phyloP scores from a whole-genome alignment of 1,140 invertebrate genomes.

The Drosophila sp. region DNA sequence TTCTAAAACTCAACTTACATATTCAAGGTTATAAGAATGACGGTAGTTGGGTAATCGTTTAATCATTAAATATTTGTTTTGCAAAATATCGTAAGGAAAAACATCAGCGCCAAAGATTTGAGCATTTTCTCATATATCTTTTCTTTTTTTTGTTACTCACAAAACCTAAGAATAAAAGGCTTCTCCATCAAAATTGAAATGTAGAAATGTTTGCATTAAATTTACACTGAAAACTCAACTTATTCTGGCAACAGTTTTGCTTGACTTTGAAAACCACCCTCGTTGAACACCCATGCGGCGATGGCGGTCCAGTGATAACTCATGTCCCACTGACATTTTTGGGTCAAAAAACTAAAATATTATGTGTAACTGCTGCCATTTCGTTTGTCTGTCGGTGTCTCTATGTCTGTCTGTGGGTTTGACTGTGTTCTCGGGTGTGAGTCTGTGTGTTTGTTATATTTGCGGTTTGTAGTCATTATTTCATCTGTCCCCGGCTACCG shows the following conservation, averaged over 20 bases:
- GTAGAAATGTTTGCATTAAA: background rate
- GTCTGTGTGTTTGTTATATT: conserved; percentile 49
- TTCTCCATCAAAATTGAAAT: background rate
- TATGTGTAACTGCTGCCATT: conserved; percentile 58
- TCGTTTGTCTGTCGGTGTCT: conserved; percentile 16
- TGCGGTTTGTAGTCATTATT: conserved; percentile 75
- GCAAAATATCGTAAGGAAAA: no score
- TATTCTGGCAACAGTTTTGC: background rate
- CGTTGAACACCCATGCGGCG: conserved; percentile 40
- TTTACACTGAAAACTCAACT: background rate
- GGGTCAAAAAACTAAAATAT: conserved; percentile 82
- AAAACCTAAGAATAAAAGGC: no score
- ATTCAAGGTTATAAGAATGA: no score
- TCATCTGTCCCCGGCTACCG: conserved; percentile 38
- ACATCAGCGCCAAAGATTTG: no score
- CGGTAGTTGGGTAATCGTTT: no score
- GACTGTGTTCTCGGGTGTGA: conserved; percentile 18
- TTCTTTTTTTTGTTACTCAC: no score
- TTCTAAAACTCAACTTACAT: no score
- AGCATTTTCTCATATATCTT: no score
- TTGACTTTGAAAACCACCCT: conserved; percentile 11
- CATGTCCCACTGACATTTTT: conserved; percentile 81
- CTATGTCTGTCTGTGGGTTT: conserved; percentile 4
- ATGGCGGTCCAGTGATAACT: conserved; percentile 74
- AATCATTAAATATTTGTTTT: no score